Evolutionary conservation across 2,113 vertebrate species (phyloP).

Genomic region (Amblyopsis rosae): DNA sequence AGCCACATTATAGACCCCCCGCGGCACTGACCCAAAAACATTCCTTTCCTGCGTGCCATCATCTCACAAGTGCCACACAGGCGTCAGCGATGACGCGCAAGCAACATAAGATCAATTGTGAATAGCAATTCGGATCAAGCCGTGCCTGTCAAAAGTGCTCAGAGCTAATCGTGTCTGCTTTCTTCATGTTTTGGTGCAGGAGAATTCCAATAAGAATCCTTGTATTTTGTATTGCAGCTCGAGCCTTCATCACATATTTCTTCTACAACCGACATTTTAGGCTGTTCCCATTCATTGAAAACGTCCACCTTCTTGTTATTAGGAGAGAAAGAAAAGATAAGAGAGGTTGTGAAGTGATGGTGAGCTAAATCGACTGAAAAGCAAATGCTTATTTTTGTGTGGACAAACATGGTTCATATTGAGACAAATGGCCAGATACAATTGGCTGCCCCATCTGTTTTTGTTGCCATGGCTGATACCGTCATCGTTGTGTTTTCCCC

Average conservation of each 20-base stretch:
- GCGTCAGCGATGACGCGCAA: slow-evolving; percentile 42
- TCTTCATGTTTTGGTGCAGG: slow-evolving; percentile 1
- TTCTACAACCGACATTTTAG: too few species aligned
- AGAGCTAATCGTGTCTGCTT: neutral
- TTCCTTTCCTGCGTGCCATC: slow-evolving; percentile 49
- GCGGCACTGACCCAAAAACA: neutral
- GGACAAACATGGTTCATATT: slow-evolving; percentile 14
- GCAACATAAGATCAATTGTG: slow-evolving; percentile 30
- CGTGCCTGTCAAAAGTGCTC: neutral
- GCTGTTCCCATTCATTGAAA: slow-evolving; percentile 4
- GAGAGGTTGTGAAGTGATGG: neutral
- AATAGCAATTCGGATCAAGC: slow-evolving; percentile 51
- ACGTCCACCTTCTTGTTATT: neutral
- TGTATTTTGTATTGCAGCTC: too few species aligned
- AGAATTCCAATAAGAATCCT: too few species aligned
- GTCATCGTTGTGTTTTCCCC: slow-evolving; percentile 31
- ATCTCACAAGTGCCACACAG: slow-evolving; percentile 64
- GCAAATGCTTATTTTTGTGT: slow-evolving; percentile 39
- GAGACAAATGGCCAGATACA: slow-evolving; percentile 30
- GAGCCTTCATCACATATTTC: too few species aligned
- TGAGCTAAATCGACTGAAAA: slow-evolving; percentile 39
- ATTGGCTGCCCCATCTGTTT: slow-evolving; percentile 43
- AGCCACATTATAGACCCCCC: slow-evolving; percentile 27
- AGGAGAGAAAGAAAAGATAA: neutral
- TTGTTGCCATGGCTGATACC: slow-evolving; percentile 62